These are phyloP conservation scores for Zosterops hypoxanthus DNA, from an alignment of 2,113 vertebrate species.

Conservation along the genomic window DNA sequence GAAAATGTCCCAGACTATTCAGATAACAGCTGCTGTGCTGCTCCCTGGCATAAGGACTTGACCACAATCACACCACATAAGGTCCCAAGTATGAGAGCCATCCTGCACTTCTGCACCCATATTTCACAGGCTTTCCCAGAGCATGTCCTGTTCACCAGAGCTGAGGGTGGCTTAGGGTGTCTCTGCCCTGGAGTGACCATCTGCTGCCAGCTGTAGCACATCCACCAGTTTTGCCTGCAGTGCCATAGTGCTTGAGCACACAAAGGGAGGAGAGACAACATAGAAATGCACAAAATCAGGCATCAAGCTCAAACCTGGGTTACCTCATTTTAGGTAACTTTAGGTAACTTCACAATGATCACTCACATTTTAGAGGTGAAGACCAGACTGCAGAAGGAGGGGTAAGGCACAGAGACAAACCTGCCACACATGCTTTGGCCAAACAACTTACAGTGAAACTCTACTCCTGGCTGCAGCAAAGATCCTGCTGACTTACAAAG, in stretches of 20 bases:
- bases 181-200: neutral
- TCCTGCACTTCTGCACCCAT: neutral
- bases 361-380: neutral
- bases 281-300: neutral
- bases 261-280: neutral
- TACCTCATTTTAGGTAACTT: neutral
- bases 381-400: neutral
- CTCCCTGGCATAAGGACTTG: neutral
- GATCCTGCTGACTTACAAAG: neutral
- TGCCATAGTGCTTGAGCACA: accelerated
- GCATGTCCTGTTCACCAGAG: neutral
- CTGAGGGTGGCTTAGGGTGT: neutral
- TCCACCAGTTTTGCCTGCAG: neutral
- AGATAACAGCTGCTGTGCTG: neutral
- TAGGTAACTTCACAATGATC: neutral
- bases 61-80: neutral
- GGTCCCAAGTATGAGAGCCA: neutral
- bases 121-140: neutral
- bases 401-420: neutral
- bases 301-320: neutral
- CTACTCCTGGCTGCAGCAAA: neutral
- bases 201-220: neutral
- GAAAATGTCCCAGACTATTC: neutral
- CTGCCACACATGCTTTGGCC: neutral
- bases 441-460: neutral